Evolutionary conservation across 1,140 invertebrate species (phyloP).

Genomic region (Bilobella aurantiaca): DNA sequence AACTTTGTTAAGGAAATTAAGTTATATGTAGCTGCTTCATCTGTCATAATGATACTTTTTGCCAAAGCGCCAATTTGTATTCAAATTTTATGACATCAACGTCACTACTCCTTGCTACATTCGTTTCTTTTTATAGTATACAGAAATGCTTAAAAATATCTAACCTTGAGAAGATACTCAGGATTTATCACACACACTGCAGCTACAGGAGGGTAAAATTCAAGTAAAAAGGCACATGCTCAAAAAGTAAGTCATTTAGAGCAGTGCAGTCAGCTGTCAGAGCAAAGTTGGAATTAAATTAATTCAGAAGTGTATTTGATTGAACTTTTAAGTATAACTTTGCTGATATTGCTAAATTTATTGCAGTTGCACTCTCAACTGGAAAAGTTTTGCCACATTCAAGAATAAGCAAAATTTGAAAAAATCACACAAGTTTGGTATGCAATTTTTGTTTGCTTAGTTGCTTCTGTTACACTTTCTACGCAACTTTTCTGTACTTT

Average conservation of each 20-base stretch:
- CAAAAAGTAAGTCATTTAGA: conserved; percentile 52
- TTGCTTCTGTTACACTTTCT: not conserved
- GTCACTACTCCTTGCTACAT: too few species aligned
- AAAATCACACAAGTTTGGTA: too few species aligned
- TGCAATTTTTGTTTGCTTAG: too few species aligned
- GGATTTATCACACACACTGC: conserved; percentile 51
- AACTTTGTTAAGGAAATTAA: too few species aligned
- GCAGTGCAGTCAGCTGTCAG: not conserved
- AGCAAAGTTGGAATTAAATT: not conserved
- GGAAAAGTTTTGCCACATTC: not conserved
- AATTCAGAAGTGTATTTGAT: not conserved
- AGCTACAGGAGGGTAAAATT: conserved; percentile 56
- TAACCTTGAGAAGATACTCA: conserved; percentile 60
- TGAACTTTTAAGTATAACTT: not conserved
- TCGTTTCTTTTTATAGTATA: not conserved
- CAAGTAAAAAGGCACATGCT: conserved; percentile 69
- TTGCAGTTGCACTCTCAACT: not conserved
- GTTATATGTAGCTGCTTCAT: too few species aligned
- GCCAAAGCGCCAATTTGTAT: too few species aligned
- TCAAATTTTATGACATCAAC: too few species aligned
- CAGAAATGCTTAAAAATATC: conserved; percentile 19
- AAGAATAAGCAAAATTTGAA: too few species aligned
- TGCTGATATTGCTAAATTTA: too few species aligned
- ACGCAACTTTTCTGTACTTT: not conserved
- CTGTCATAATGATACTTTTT: too few species aligned